Evolutionary conservation across 2,888 invertebrate genomes (phyloP).

Genomic region (Isoperla grammatica): DNA sequence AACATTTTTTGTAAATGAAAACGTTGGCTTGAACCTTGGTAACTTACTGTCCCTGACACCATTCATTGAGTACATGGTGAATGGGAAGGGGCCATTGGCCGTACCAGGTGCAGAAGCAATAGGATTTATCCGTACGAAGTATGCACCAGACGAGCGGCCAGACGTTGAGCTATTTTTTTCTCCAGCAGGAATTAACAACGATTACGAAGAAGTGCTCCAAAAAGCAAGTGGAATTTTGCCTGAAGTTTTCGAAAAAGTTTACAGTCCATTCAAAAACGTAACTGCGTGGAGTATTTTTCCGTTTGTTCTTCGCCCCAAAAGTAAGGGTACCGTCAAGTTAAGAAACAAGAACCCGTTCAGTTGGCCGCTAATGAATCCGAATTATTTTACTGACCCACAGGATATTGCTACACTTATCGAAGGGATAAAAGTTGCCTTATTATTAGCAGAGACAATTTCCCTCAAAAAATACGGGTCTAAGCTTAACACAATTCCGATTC

Average conservation of each 20-base stretch:
- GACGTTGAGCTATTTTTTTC: conserved; percentile 41
- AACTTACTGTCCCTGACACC: conserved; percentile 40
- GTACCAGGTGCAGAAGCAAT: conserved; percentile 53
- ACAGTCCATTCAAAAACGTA: conserved; percentile 42
- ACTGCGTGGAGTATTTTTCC: conserved; percentile 52
- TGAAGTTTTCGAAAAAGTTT: conserved; percentile 43
- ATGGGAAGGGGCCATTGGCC: conserved; percentile 46
- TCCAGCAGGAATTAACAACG: conserved; percentile 38
- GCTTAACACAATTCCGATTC: conserved; percentile 43
- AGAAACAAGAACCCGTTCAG: conserved; percentile 45
- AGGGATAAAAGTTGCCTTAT: conserved; percentile 31
- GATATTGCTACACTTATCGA: conserved; percentile 38
- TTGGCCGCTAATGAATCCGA: conserved; percentile 48
- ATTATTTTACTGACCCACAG: conserved; percentile 45
- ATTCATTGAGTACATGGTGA: conserved; percentile 25
- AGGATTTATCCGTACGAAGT: conserved; percentile 54
- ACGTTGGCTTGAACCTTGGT: conserved; percentile 26
- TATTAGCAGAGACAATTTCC: conserved; percentile 30
- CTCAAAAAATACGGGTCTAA: conserved; percentile 24
- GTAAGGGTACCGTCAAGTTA: conserved; percentile 54
- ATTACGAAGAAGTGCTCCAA: conserved; percentile 40
- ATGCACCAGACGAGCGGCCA: conserved; percentile 38
- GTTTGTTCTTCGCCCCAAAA: conserved; percentile 66
- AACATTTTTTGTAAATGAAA: conserved; percentile 36
- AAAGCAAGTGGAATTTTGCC: conserved; percentile 40